Base-by-base conservation (phyloP, 2,888 invertebrate species). In the Sipha maydis region DNA sequence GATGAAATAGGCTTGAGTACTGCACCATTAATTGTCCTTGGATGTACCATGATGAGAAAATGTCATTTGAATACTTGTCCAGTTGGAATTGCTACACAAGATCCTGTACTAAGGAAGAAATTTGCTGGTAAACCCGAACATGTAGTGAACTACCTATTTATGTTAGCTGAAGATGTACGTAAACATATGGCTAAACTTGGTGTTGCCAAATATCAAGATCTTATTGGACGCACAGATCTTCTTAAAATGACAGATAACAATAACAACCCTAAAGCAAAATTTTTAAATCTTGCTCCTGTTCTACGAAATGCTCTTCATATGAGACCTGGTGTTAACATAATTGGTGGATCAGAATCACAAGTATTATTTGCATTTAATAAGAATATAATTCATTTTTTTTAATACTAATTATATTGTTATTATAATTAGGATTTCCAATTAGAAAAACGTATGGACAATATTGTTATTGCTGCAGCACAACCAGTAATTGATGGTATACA, bases 41-140 rank as follows among this genome's bases (percentile, higher is more conserved):
- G 99, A 7, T 99, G 99, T 92, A 99, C 99, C 0, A 99, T 99
- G 99, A 99, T 99, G 99, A 94, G 99, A 89, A 99, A 99, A 92
- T 99, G 99, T 91, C 99, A 99, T 92, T 93, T 99, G 91, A 99
- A 99, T 93, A 99, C 99, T 14, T 99, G 99, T 90, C 99, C 99
- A 0, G 99, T 99, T 89, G 99, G 99, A 90, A 97, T 99, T 91
- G 99, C 99, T 2, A 99, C 99, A 0, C 99, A 99, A 92, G 99
- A 99, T 93, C 99, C 99, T 0, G 94, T 96, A 25, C 93, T 99
- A 82, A 94, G 99, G 48, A 96, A 97, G 92, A 99, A 99, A 92
- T 99, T 99, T 92, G 96, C 96, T 75, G 99, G 99, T 75, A 97
- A 98, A 91, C 99, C 99, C 0, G 99, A 99, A 91, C 96, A 99